Evolutionary conservation across 2,888 invertebrate species (phyloP).

Genomic region (Cyclophora albipunctata): DNA sequence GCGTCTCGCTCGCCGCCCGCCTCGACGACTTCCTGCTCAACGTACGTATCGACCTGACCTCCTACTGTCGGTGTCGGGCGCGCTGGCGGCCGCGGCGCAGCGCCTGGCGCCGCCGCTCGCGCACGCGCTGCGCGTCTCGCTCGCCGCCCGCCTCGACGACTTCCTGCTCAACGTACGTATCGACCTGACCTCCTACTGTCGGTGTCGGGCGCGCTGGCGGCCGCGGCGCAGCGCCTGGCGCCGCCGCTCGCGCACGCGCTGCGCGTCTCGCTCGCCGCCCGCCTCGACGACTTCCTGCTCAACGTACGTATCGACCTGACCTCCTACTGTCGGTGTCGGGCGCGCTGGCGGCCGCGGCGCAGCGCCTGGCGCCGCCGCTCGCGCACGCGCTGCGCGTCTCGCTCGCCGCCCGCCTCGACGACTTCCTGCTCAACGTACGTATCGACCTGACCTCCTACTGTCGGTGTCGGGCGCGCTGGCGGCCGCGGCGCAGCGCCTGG

Average conservation of each 20-base stretch:
- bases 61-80: no score
- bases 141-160: constrained; percentile 84
- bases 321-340: no score
- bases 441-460: no score
- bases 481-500: constrained; percentile 79
- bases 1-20: constrained; percentile 83
- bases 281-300: constrained; percentile 80
- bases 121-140: constrained; percentile 80
- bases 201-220: constrained; percentile 65
- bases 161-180: constrained; percentile 69
- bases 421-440: constrained; percentile 72
- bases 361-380: constrained; percentile 81
- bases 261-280: constrained; percentile 83
- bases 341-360: constrained; percentile 79
- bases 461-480: constrained; percentile 61
- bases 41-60: constrained; percentile 20
- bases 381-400: constrained; percentile 80
- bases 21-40: constrained; percentile 81
- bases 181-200: no score
- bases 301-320: constrained; percentile 40
- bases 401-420: constrained; percentile 84
- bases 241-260: constrained; percentile 81
- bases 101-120: constrained; percentile 80
- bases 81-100: constrained; percentile 81
- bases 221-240: constrained; percentile 79